phyloP scores from a whole-genome alignment of 2,113 vertebrate species.

The Perognathus longimembris region DNA sequence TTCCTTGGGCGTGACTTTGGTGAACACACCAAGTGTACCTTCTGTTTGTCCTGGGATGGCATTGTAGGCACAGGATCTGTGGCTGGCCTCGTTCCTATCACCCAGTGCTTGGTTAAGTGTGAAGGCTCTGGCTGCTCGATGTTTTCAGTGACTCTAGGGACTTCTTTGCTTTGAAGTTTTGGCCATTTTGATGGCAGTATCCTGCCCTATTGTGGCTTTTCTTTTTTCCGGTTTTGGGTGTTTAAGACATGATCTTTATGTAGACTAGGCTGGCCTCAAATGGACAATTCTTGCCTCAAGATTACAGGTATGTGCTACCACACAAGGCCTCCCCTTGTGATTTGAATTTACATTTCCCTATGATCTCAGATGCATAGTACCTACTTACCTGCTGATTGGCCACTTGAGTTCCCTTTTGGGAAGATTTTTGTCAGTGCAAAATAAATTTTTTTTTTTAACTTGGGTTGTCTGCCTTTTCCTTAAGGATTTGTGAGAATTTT shows the following conservation, averaged over 20 bases:
- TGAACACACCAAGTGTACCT: neutral
- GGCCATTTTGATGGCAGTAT: neutral
- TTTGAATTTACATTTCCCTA: neutral
- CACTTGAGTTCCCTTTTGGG: neutral
- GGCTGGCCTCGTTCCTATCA: accelerated
- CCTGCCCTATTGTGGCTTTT: accelerated
- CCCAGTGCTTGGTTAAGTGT: accelerated
- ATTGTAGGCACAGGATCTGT: neutral
- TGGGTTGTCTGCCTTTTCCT: neutral
- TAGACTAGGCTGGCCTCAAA: too few relatives aligned
- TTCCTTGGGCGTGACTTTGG: neutral
- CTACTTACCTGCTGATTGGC: accelerated
- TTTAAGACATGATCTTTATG: too few relatives aligned
- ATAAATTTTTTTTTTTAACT: neutral
- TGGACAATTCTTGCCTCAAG: too few relatives aligned
- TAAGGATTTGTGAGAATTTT: neutral
- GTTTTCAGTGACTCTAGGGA: neutral
- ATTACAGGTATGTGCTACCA: too few relatives aligned
- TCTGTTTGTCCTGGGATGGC: neutral
- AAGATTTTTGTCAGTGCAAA: neutral
- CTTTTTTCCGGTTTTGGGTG: too few relatives aligned
- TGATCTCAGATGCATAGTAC: accelerated
- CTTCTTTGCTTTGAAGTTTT: neutral
- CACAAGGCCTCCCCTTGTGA: too few relatives aligned
- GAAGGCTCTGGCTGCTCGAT: accelerated